Base-by-base conservation (phyloP, 2,113 vertebrate genomes). In the Chionodraco myersi region DNA sequence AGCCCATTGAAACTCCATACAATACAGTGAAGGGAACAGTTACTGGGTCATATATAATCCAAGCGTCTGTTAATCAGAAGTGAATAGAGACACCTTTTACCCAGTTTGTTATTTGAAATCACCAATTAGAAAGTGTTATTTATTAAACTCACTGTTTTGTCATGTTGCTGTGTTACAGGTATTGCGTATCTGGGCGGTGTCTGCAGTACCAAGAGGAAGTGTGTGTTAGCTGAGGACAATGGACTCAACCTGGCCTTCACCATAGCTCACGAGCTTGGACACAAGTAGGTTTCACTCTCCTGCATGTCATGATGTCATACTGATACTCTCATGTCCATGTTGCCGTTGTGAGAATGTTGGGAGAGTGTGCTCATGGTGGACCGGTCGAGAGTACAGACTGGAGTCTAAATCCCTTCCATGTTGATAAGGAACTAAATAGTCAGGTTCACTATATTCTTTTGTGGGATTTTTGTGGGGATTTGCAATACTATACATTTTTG, bases 161-260 rank as follows among this genome's bases (percentile, higher is more conserved):
- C 36, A 30, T 84, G 57, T 68, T 8, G 52, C 26, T 89, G 45
- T 81, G 45, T 83, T 70, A 3, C 86, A 99, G 98, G 98, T 82
- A 97, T 99, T 53, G 98, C 97, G 78, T 99, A 99, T 89, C 94
- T 99, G 73, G 97, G 98, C 34, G 98, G 98, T 8, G 94, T 96
- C 59, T 99, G 98, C 96, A 99, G 97, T 62, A 86, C 96, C 66
- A 97, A 96, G 88, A 96, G 97, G 91, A 99, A 99, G 73, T 99
- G 98, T 83, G 97, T 99, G 69, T 93, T 99, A 71, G 97, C 97
- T 1, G 98, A 99, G 89, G 98, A 99, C 94, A 99, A 99, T 0
- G 98, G 98, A 51, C 96, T 99, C 79, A 99, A 98, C 86, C 76
- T 99, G 94, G 98, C 98, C 56, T 99, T 99, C 86, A 99, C 98